Percentiles rank a stretch among this genome's conserved stretches.
Evolutionary conservation across 2,113 vertebrate species (phyloP).

Genomic region (Probosciger aterrimus): DNA sequence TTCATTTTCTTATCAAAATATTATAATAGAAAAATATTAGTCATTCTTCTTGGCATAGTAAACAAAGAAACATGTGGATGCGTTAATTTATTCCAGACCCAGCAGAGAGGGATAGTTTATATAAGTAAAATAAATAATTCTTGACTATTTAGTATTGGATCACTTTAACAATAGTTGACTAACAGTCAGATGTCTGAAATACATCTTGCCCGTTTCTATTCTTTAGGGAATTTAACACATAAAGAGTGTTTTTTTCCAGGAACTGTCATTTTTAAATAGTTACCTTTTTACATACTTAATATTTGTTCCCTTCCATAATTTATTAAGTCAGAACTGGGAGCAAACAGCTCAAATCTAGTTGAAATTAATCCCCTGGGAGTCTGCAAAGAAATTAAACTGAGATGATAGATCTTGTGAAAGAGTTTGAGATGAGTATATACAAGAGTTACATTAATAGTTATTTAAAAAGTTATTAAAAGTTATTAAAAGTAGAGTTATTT

Average conservation of each 20-base stretch:
- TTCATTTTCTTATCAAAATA: constrained; percentile 63
- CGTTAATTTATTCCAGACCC: constrained; percentile 54
- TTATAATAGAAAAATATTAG: constrained; percentile 57
- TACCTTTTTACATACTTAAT: constrained; percentile 45
- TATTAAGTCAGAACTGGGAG: not conserved
- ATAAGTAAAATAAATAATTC: constrained; percentile 54
- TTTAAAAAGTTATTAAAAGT: not conserved
- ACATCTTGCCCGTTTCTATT: constrained; percentile 14
- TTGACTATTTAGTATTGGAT: constrained; percentile 55
- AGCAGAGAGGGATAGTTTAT: constrained; percentile 37
- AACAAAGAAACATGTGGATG: constrained; percentile 53
- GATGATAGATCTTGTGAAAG: not conserved
- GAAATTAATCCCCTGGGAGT: not conserved
- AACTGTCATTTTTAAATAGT: not conserved
- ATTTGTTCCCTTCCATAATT: not conserved
- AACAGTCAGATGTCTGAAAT: constrained; percentile 56
- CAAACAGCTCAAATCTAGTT: not conserved
- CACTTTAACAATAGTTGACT: constrained; percentile 58
- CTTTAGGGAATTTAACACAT: constrained; percentile 12
- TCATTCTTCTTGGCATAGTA: constrained; percentile 51
- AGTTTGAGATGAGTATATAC: not conserved
- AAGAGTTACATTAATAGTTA: not conserved
- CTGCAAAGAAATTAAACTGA: not conserved
- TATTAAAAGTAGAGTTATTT: not conserved
- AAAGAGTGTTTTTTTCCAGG: not conserved